These are phyloP conservation scores for Iphiclides podalirius DNA, from an alignment of 2,888 invertebrate species.

Conservation along the genomic window DNA sequence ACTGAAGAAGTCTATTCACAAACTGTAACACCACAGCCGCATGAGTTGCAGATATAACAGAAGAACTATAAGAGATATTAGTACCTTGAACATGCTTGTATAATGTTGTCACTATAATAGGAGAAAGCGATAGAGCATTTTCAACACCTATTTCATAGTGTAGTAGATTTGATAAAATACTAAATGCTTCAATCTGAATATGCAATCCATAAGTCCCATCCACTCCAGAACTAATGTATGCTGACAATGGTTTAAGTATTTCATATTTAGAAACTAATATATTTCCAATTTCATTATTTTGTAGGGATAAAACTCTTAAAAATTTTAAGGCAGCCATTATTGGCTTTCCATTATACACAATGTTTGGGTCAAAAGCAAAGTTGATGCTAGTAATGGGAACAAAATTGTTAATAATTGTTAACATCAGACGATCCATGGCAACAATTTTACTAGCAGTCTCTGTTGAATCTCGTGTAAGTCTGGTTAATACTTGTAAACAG, in stretches of 20 bases:
- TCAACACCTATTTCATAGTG: conserved; percentile 73
- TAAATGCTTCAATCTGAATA: conserved; percentile 83
- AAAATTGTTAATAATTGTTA: conserved; percentile 80
- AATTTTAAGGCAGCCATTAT: conserved; percentile 86
- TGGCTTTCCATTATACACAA: conserved; percentile 83
- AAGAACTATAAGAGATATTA: conserved; percentile 63
- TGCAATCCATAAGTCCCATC: conserved; percentile 73
- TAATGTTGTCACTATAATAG: conserved; percentile 77
- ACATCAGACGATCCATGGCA: conserved; percentile 82
- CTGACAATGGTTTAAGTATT: conserved; percentile 74
- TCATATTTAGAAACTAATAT: conserved; percentile 76
- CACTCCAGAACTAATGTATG: conserved; percentile 77
- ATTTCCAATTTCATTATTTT: conserved; percentile 76
- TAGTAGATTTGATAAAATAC: conserved; percentile 78
- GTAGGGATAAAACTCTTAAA: conserved; percentile 84
- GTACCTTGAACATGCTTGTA: conserved; percentile 81
- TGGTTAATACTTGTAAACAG: conserved; percentile 88
- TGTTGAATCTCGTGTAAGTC: conserved; percentile 88
- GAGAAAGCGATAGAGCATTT: conserved; percentile 68
- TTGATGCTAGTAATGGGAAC: conserved; percentile 66
- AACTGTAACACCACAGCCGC: conserved; percentile 77
- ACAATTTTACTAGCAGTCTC: conserved; percentile 83
- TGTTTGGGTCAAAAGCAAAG: conserved; percentile 59
- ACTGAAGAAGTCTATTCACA: conserved; percentile 52
- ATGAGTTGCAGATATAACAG: conserved; percentile 78